Evolutionary conservation across 2,888 invertebrate genomes (phyloP).

Genomic region (Unio pictorum): DNA sequence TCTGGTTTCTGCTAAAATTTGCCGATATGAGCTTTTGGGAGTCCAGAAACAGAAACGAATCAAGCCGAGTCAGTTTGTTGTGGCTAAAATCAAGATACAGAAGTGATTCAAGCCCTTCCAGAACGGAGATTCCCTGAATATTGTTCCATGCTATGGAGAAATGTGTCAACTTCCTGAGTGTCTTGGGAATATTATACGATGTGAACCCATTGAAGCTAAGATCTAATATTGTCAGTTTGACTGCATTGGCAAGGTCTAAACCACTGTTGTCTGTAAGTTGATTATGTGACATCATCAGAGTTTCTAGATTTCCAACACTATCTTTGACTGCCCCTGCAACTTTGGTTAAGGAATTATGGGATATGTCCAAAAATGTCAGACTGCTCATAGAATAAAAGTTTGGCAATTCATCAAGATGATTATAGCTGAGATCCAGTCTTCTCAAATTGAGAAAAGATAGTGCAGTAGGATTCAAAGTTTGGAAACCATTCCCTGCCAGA

Average conservation of each 20-base stretch:
- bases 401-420: slow-evolving; percentile 30
- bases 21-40: slow-evolving; percentile 44
- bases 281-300: slow-evolving; percentile 49
- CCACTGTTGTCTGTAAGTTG: slow-evolving; percentile 25
- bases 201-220: slow-evolving; percentile 44
- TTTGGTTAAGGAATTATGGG: slow-evolving; percentile 34
- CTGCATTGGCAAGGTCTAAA: slow-evolving; percentile 26
- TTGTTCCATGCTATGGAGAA: slow-evolving; percentile 31
- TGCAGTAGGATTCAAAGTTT: slow-evolving; percentile 16
- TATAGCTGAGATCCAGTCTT: slow-evolving; percentile 40
- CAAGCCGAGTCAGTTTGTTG: slow-evolving; percentile 49
- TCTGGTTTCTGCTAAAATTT: slow-evolving; percentile 59
- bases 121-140: slow-evolving; percentile 17
- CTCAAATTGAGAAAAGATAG: slow-evolving; percentile 38
- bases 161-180: slow-evolving; percentile 21
- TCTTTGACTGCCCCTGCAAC: slow-evolving; percentile 32
- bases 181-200: slow-evolving; percentile 22
- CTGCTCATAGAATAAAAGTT: slow-evolving; percentile 26
- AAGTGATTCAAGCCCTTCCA: slow-evolving; percentile 30
- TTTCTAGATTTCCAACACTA: slow-evolving; percentile 37
- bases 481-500: slow-evolving; percentile 32
- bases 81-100: slow-evolving; percentile 23
- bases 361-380: slow-evolving; percentile 34
- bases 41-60: slow-evolving; percentile 49
- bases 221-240: slow-evolving; percentile 37